These are phyloP conservation scores for Hyposoter didymator DNA, from an alignment of 2,888 invertebrate genomes.

Conservation along the genomic window DNA sequence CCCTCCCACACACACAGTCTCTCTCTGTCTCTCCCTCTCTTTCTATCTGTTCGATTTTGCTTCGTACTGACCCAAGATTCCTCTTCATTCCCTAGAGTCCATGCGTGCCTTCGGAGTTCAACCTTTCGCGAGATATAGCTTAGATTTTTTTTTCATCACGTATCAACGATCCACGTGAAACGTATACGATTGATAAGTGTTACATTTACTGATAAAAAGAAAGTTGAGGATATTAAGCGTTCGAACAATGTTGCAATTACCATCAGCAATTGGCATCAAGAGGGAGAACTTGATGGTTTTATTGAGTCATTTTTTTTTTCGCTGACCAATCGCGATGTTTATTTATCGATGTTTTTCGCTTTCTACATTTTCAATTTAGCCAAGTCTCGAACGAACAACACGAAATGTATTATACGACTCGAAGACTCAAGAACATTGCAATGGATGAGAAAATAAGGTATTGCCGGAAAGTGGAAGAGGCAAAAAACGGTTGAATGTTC, in stretches of 20 bases:
- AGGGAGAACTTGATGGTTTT: background rate
- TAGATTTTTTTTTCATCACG: constrained; percentile 29
- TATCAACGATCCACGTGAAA: constrained; percentile 17
- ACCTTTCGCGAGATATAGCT: constrained; percentile 50
- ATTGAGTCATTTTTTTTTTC: background rate
- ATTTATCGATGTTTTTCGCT: background rate
- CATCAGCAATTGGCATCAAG: background rate
- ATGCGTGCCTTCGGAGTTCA: constrained; percentile 41
- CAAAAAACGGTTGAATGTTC: constrained; percentile 3
- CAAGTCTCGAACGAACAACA: background rate
- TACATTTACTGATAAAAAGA: constrained; percentile 21
- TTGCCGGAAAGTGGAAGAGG: constrained; percentile 4
- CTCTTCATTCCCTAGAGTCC: constrained; percentile 42
- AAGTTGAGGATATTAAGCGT: constrained; percentile 10
- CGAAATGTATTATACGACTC: background rate
- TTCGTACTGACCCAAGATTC: constrained; percentile 33
- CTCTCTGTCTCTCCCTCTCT: constrained; percentile 33
- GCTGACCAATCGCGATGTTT: background rate
- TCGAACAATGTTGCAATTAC: background rate
- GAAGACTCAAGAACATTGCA: background rate
- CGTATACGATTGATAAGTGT: constrained; percentile 37
- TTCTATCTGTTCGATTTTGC: constrained; percentile 10
- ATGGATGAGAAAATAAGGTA: constrained; percentile 10
- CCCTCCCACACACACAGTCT: background rate
- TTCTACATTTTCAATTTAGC: background rate